Percentiles rank a stretch among this genome's conserved stretches.
Evolutionary conservation across 2,888 invertebrate genomes (phyloP).

Genomic region (Artemia sinica): DNA sequence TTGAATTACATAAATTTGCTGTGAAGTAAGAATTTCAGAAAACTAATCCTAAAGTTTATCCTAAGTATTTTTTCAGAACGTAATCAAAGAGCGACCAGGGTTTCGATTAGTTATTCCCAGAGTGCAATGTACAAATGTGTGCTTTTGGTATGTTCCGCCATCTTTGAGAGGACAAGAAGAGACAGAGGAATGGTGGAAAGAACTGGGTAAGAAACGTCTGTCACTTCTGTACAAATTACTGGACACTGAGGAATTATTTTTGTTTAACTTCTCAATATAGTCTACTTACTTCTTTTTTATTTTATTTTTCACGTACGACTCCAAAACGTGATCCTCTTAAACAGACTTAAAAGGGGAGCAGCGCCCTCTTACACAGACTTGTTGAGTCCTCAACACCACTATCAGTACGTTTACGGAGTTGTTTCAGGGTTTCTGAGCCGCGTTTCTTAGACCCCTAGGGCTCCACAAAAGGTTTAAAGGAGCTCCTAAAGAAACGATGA

Average conservation of each 20-base stretch:
- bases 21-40: too few species aligned
- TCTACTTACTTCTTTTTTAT: neutral
- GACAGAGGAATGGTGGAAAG: slow-evolving; percentile 37
- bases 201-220: slow-evolving; percentile 34
- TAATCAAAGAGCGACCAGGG: slow-evolving; percentile 38
- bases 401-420: too few species aligned
- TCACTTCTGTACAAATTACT: slow-evolving; percentile 6
- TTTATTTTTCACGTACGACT: neutral
- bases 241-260: neutral
- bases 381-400: too few species aligned
- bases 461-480: too few species aligned
- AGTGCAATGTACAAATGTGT: slow-evolving; percentile 62
- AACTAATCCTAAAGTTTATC: too few species aligned
- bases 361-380: too few species aligned
- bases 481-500: too few species aligned
- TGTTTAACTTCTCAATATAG: slow-evolving; percentile 8
- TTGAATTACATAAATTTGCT: too few species aligned
- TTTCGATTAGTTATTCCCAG: slow-evolving; percentile 45
- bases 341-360: too few species aligned
- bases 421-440: too few species aligned
- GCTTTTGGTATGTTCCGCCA: slow-evolving; percentile 68
- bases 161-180: slow-evolving; percentile 37
- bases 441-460: too few species aligned
- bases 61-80: slow-evolving; percentile 36
- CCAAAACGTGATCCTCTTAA: neutral